Evolutionary conservation across 1,140 invertebrate genomes (phyloP).

Genomic region (Cotesia glomerata): DNA sequence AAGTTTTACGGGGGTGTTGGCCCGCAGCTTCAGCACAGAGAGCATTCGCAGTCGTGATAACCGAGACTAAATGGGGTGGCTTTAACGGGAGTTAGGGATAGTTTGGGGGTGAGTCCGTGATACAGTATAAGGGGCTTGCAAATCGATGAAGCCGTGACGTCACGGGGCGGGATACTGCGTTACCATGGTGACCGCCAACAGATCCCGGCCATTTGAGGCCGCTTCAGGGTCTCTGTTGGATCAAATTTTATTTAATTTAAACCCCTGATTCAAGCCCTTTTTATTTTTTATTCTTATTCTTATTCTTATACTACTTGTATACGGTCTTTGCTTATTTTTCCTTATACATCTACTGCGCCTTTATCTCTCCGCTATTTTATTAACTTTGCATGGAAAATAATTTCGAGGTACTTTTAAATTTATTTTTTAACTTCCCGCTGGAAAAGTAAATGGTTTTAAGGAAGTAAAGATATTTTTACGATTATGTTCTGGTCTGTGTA

Average conservation of each 20-base stretch:
- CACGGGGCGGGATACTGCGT: constrained; percentile 61
- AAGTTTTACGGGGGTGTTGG: background rate
- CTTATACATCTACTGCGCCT: background rate
- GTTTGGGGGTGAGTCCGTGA: constrained; percentile 14
- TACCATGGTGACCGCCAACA: constrained; percentile 62
- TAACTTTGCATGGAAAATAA: too few relatives aligned
- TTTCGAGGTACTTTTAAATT: too few relatives aligned
- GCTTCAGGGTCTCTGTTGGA: constrained; percentile 45
- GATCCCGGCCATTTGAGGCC: constrained; percentile 49
- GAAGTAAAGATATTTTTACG: too few relatives aligned
- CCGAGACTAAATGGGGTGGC: background rate
- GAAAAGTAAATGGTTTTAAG: too few relatives aligned
- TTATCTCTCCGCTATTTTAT: too few relatives aligned
- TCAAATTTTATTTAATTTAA: constrained; percentile 65
- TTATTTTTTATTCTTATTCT: background rate
- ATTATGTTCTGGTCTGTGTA: too few relatives aligned
- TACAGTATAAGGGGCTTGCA: constrained; percentile 34
- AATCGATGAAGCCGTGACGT: constrained; percentile 64
- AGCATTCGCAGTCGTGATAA: background rate
- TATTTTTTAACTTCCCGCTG: too few relatives aligned
- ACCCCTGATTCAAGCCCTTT: constrained; percentile 21
- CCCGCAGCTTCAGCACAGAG: background rate
- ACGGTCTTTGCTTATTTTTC: background rate
- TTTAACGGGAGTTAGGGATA: constrained; percentile 22
- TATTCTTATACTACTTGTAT: background rate